A percentile compares a stretch with the other conserved stretches of the same genome.
phyloP scores from a whole-genome alignment of 2,113 vertebrate species.

The Monarcha castaneiventris region DNA sequence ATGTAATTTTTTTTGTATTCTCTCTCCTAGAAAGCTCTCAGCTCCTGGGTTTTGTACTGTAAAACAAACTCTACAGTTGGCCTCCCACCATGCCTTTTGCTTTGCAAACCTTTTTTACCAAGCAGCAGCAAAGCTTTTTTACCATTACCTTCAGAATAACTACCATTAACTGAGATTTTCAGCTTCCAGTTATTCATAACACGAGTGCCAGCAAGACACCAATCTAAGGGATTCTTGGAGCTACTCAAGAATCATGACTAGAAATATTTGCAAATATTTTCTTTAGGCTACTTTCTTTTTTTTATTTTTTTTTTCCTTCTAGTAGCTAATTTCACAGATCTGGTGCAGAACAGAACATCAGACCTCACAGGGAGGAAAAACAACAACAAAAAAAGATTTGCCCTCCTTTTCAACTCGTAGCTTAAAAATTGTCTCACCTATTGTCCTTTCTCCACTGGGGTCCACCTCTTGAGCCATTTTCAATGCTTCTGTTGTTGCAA shows the following conservation, averaged over 20 bases:
- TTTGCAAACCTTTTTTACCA: not conserved
- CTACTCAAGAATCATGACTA: not conserved
- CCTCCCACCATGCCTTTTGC: not conserved
- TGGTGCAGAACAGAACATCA: not conserved
- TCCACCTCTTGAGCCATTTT: constrained; percentile 89
- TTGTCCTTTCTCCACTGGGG: constrained; percentile 83
- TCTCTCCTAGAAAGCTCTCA: not conserved
- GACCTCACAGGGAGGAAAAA: fast-evolving
- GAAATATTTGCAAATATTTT: not conserved
- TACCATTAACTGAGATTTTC: not conserved
- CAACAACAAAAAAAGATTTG: not conserved
- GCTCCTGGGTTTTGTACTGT: not conserved
- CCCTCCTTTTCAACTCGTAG: not conserved
- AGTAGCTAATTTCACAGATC: not conserved
- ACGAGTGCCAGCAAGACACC: not conserved
- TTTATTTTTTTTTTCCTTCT: not conserved
- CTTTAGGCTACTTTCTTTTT: not conserved
- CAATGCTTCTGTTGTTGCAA: constrained; percentile 89
- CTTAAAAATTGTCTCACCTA: constrained; percentile 72
- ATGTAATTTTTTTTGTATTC: not conserved
- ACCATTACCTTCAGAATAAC: not conserved
- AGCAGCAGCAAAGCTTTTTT: not conserved
- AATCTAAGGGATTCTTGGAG: not conserved
- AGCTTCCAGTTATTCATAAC: not conserved
- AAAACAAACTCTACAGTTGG: not conserved